phyloP scores from a whole-genome alignment of 2,888 invertebrate genomes.

The Andrena trimmerana region DNA sequence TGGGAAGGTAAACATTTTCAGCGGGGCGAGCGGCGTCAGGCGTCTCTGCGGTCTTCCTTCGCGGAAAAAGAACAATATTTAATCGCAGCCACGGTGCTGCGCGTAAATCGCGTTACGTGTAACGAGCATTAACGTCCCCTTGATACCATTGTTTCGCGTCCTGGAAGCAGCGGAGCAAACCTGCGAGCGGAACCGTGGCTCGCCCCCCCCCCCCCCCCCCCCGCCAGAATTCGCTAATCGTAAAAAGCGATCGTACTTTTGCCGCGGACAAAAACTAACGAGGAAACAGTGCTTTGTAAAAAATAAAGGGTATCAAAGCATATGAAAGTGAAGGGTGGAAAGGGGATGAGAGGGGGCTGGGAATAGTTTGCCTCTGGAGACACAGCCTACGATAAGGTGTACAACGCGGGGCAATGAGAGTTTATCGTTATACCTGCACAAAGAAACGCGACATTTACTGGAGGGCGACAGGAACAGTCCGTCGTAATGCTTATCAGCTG shows the following conservation, averaged over 20 bases:
- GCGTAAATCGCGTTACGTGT: conserved; percentile 31
- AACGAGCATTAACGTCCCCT: conserved; percentile 14
- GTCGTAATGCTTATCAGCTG: conserved; percentile 37
- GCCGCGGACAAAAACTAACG: too few relatives aligned
- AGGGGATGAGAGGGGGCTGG: not conserved
- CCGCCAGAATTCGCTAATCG: not conserved
- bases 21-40: too few relatives aligned
- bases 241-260: not conserved
- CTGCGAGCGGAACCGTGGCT: not conserved
- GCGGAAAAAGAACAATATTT: conserved; percentile 11
- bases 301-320: not conserved
- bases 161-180: too few relatives aligned
- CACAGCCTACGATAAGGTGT: conserved; percentile 30
- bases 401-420: conserved; percentile 31
- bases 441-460: conserved; percentile 48
- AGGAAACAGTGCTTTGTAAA: not conserved
- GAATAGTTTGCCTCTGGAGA: conserved; percentile 16
- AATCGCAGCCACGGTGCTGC: not conserved
- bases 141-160: conserved; percentile 24
- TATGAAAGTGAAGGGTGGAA: not conserved
- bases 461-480: conserved; percentile 29
- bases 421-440: conserved; percentile 49
- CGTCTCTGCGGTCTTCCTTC: not conserved
- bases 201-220: not conserved
- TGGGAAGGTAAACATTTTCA: conserved; percentile 5